Conservation (phyloP, 2,888 invertebrate genomes). For the Ganaspis brasiliensis region DNA sequence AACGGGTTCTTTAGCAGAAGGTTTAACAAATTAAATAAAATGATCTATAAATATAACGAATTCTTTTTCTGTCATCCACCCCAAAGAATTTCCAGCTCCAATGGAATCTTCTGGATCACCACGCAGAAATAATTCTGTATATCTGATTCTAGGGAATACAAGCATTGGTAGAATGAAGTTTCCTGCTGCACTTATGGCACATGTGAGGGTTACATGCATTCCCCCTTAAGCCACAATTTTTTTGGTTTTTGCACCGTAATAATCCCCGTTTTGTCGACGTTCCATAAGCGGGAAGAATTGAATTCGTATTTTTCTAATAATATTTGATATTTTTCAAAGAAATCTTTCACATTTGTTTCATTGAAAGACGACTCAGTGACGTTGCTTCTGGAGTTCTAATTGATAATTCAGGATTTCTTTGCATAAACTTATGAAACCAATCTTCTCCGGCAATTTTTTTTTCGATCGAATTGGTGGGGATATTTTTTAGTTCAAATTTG, state of each 20-base stretch:
- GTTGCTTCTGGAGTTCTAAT: slow-evolving; percentile 59
- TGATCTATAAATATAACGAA: neutral
- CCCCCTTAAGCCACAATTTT: neutral
- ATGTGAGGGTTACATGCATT: neutral
- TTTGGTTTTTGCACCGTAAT: neutral
- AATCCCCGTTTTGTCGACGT: neutral
- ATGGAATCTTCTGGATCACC: neutral
- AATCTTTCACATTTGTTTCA: slow-evolving; percentile 1
- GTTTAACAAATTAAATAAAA: neutral
- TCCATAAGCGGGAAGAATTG: neutral
- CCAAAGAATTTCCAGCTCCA: slow-evolving; percentile 3
- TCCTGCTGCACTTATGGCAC: neutral
- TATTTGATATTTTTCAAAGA: neutral
- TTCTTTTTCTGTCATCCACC: neutral
- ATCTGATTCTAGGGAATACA: neutral
- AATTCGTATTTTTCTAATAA: neutral
- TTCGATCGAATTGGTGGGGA: neutral
- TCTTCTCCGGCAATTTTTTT: slow-evolving; percentile 15
- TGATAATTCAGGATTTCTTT: slow-evolving; percentile 59
- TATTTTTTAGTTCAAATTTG: neutral
- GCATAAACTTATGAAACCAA: slow-evolving; percentile 53
- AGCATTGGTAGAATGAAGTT: neutral
- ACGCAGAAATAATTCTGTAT: neutral
- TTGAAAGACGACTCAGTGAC: slow-evolving; percentile 55
- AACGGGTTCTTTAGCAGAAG: slow-evolving; percentile 32